Percentiles rank a stretch among this genome's conserved stretches.
Conservation (phyloP, 2,888 invertebrate species). For the Taenaris catops region DNA sequence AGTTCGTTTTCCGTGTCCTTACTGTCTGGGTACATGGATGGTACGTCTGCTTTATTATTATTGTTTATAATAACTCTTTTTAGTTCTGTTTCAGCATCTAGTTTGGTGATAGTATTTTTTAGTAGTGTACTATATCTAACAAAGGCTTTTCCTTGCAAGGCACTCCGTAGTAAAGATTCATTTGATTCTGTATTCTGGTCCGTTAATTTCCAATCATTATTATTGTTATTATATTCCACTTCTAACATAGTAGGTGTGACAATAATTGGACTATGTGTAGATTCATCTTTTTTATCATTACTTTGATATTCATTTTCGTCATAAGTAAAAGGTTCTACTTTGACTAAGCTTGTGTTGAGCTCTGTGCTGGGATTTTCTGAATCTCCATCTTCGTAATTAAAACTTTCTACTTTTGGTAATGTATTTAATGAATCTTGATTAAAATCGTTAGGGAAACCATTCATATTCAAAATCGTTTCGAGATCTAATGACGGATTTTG, state of each 20-base stretch:
- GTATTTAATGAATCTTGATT: constrained; percentile 75
- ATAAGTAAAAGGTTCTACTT: constrained; percentile 63
- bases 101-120: constrained; percentile 70
- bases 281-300: constrained; percentile 66
- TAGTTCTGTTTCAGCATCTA: constrained; percentile 56
- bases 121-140: constrained; percentile 77
- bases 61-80: constrained; percentile 65
- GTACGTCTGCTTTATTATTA: constrained; percentile 68
- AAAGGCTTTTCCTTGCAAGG: constrained; percentile 89
- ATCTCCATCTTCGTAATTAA: constrained; percentile 88
- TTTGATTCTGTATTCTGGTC: constrained; percentile 84
- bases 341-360: constrained; percentile 80
- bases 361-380: constrained; percentile 88
- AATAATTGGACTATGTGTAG: constrained; percentile 54
- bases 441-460: constrained; percentile 80
- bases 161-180: constrained; percentile 89
- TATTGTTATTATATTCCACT: constrained; percentile 84
- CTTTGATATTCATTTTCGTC: constrained; percentile 59
- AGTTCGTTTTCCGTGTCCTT: constrained; percentile 57
- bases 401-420: constrained; percentile 85
- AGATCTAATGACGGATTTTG: constrained; percentile 84
- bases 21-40: constrained; percentile 78
- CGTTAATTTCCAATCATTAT: constrained; percentile 90
- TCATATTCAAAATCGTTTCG: constrained; percentile 88
- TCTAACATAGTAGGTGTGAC: constrained; percentile 76